Conservation (phyloP, 2,888 invertebrate species). For the Rhingia campestris region DNA sequence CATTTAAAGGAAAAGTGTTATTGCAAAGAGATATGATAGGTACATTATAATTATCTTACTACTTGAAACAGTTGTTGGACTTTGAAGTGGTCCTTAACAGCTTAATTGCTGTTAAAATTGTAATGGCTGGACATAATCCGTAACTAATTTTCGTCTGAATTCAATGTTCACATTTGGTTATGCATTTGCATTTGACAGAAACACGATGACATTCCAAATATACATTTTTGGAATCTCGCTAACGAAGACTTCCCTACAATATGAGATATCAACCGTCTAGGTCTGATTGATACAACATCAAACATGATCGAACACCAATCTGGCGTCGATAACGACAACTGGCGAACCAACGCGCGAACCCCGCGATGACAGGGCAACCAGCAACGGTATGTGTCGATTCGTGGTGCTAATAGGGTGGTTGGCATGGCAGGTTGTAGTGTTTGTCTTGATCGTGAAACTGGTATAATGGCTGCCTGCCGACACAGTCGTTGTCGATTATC, state of each 20-base stretch:
- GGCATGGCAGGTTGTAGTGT: conserved; percentile 56
- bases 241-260: background rate
- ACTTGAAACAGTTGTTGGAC: too few species aligned
- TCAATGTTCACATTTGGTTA: too few species aligned
- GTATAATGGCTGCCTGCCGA: conserved; percentile 59
- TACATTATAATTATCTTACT: too few species aligned
- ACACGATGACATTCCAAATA: background rate
- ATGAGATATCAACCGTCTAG: background rate
- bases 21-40: too few species aligned
- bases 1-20: too few species aligned
- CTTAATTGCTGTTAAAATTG: too few species aligned
- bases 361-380: background rate
- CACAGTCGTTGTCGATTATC: conserved; percentile 29
- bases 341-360: background rate
- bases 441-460: conserved; percentile 56
- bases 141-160: too few species aligned
- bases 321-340: background rate
- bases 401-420: conserved; percentile 66
- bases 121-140: too few species aligned
- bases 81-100: too few species aligned
- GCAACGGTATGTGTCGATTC: conserved; percentile 36
- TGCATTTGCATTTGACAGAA: background rate
- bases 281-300: conserved; percentile 22
- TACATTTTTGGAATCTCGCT: background rate
- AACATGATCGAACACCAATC: conserved; percentile 46